Conservation (phyloP, 2,113 vertebrate genomes). For the Anthoscopus minutus region DNA sequence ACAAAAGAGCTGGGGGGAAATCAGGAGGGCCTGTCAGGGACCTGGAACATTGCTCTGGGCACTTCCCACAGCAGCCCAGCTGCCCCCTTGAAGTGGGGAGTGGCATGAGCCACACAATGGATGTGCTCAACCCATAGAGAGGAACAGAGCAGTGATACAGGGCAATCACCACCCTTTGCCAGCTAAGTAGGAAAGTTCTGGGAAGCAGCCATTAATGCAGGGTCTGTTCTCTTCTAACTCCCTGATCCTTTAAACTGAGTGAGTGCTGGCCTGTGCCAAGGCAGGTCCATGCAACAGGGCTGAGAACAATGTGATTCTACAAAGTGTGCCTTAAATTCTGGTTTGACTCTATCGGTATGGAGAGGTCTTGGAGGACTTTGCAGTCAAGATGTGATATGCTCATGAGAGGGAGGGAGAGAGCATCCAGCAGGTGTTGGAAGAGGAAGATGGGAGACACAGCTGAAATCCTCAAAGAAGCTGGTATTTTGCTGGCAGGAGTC, state of each 20-base stretch:
- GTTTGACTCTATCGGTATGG: background rate
- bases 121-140: background rate
- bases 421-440: background rate
- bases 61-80: background rate
- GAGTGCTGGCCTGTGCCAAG: background rate
- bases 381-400: background rate
- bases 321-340: background rate
- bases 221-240: background rate
- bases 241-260: background rate
- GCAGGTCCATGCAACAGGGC: background rate
- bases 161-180: background rate
- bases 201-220: constrained; percentile 25
- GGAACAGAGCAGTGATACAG: fast-evolving
- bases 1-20: background rate
- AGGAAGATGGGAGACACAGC: background rate
- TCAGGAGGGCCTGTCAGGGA: background rate
- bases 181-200: constrained; percentile 4
- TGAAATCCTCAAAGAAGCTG: background rate
- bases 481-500: background rate
- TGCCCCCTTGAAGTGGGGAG: background rate
- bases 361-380: background rate
- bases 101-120: background rate
- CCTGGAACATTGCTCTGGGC: background rate
- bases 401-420: background rate
- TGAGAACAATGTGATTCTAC: background rate